Percentiles rank a stretch among this genome's conserved stretches.
Evolutionary conservation across 2,888 invertebrate genomes (phyloP).

Genomic region (Conops quadrifasciatus): DNA sequence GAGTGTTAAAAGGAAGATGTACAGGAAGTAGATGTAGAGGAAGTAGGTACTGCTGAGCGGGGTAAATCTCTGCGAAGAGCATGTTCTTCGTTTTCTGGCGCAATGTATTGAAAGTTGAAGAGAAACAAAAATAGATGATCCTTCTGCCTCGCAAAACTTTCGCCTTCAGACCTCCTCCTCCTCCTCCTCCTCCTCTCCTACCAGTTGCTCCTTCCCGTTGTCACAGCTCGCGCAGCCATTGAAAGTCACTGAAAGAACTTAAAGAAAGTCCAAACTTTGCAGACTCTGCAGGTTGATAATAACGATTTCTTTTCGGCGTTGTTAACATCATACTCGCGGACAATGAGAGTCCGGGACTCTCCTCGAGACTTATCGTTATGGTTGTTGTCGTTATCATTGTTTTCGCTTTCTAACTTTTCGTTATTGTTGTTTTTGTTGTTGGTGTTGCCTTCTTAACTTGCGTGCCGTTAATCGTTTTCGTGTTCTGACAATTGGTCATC

Average conservation of each 20-base stretch:
- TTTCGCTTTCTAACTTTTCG: not conserved
- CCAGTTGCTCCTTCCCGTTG: not conserved
- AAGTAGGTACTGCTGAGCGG: too few species aligned
- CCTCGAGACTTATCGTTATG: not conserved
- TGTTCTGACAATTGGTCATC: constrained; percentile 34
- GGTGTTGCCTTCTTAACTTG: constrained; percentile 9
- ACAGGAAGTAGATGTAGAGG: not conserved
- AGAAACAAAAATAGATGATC: too few species aligned
- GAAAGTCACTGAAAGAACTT: not conserved
- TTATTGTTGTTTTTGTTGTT: not conserved
- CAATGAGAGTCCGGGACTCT: not conserved
- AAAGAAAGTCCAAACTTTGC: constrained; percentile 29
- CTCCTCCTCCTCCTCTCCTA: not conserved
- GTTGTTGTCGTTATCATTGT: not conserved
- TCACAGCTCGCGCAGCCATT: not conserved
- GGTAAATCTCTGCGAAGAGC: too few species aligned
- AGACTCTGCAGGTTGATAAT: constrained; percentile 26
- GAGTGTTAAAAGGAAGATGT: not conserved
- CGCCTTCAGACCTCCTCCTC: not conserved
- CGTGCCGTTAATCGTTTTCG: constrained; percentile 31
- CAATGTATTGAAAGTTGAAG: too few species aligned
- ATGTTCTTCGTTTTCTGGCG: too few species aligned
- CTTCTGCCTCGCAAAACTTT: not conserved
- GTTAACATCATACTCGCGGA: not conserved
- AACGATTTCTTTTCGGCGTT: not conserved